These are phyloP conservation scores for Perca fluviatilis DNA, from an alignment of 2,113 vertebrate genomes.

Conservation along the genomic window DNA sequence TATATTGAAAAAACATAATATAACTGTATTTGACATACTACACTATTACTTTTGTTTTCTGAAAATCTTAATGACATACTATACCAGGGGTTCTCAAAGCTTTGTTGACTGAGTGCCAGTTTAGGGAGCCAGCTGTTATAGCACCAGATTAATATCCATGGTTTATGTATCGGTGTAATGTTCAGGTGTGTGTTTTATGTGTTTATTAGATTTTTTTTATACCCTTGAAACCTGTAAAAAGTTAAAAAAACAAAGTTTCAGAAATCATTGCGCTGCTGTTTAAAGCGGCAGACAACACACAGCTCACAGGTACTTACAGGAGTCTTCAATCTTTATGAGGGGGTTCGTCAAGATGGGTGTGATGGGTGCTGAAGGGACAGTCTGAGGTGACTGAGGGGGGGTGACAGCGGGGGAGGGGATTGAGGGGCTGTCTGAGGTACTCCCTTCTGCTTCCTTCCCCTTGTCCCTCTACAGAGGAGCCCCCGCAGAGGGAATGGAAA, in stretches of 20 bases:
- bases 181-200: background rate
- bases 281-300: too few species aligned
- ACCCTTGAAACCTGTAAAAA: background rate
- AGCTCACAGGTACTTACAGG: constrained; percentile 86
- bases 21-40: too few species aligned
- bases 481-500: constrained; percentile 73
- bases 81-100: background rate
- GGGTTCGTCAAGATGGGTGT: constrained; percentile 86
- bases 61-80: background rate
- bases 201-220: background rate
- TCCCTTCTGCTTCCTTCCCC: constrained; percentile 86
- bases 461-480: constrained; percentile 88
- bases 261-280: background rate
- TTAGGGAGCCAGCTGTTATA: background rate
- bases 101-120: background rate
- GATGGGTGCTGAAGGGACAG: constrained; percentile 84
- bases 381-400: constrained; percentile 86
- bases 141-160: background rate
- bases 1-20: too few species aligned
- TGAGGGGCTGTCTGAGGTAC: constrained; percentile 72
- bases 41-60: too few species aligned
- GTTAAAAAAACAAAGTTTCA: background rate
- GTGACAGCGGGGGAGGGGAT: constrained; percentile 82
- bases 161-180: background rate
- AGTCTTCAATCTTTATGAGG: constrained; percentile 86